Base-by-base conservation (phyloP, 2,888 invertebrate species). In the Lochmaea capreae region DNA sequence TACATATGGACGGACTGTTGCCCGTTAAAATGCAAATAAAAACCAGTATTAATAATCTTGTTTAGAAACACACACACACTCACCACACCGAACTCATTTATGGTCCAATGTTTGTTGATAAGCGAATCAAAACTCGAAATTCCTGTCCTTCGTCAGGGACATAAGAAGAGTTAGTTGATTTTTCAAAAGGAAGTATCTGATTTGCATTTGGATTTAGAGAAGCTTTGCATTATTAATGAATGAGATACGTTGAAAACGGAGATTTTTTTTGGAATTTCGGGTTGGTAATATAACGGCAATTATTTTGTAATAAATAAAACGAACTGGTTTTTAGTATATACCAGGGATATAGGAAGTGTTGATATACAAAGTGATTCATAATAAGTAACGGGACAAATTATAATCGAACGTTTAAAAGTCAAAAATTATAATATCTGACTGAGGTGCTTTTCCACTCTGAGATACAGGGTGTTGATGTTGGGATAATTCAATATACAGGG, bases 21-120 rank as follows among this genome's bases (percentile, higher is more conserved):
- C 75, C 33, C 77, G 77, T 77, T 77, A 77, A 77, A 77, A 77
- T 77, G 77, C 75, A 74, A 77, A 77, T 76, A 73, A 77, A 77
- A 77, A 77, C 77, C 77, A 71, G 77, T 77, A 77, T 75, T 73
- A 77, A 77, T 77, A 77, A 39, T 75, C 77, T 77, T 75, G 77
- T 77, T 77, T 75, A 70, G 74, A 77, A 16, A 46, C 67, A 59
- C 59, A 61, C 43, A 58, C 26, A 39, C 62, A 42, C 42, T 42
- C 3, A 18, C 16, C 54, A 33, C 33, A 39, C 61, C 33, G 39
- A 61, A 61, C 58, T 42, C 67, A 58, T 67, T 67, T 54, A 68
- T 68, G 54, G 46, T 26, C 43, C 22, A n/a, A 58, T 42, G 26
- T 18, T 43, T 61, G 26, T 57, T 18, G 46, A 68, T 22, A 33